Base-by-base conservation (phyloP, 2,888 invertebrate species). In the Lissonota sp. region DNA sequence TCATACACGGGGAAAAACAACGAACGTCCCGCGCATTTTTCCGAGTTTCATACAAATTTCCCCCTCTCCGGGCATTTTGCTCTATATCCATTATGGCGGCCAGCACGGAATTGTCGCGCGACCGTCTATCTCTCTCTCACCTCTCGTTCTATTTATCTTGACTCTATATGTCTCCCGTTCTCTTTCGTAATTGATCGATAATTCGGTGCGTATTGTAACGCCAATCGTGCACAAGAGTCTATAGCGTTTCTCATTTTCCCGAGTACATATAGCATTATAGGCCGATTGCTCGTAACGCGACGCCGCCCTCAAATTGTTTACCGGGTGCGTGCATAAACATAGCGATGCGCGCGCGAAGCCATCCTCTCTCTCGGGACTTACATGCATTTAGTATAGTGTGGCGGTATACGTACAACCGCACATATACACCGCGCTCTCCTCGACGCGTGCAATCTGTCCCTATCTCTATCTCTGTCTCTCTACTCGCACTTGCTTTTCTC, bases 21-120 rank as follows among this genome's bases (percentile, higher is more conserved):
- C 64, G 80, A 67, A 83, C 86, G 87, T 91, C 90, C 90, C 90
- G 91, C 91, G 90, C 90, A 90, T 91, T 91, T 91, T 90, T 88
- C 86, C 86, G 80, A 84, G 78, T 84, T 77, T 71, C 83, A 82
- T 72, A 71, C 44, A 51, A 57, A 26, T 26, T 39, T 60, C 37
- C 76, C 53, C 62, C 39, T 74, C 26, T 58, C 44, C 58, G 58
- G 44, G n/a, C n/a, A n/a, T n/a, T n/a, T 70, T 71, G 14, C 62
- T 42, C 63, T 53, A 1, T 49, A 46, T 67, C 69, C 73, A 70
- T 64, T 55, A 80, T 81, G 72, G 77, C 73, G 51, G 55, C 64
- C 64, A 57, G 51, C 58, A 64, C 64, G 49, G 63, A 60, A 70
- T 62, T 69, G 64, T 78, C 79, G 64, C 42, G 42, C 64, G 60